Evolutionary conservation across 2,888 invertebrate genomes (phyloP).

Genomic region (Torymus texanus): DNA sequence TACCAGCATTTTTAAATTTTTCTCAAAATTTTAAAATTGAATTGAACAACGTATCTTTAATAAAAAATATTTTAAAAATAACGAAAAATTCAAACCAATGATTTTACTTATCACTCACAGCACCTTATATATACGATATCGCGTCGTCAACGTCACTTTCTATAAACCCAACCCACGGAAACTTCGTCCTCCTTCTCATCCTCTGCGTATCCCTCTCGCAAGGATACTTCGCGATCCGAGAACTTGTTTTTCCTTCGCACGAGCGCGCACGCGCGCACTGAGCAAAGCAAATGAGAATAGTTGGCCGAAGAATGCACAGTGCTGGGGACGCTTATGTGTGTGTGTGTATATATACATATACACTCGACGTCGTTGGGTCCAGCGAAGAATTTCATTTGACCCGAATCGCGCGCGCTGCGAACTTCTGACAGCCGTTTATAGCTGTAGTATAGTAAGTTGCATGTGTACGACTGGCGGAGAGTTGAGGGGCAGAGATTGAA

Average conservation of each 20-base stretch:
- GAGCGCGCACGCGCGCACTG: neutral
- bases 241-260: conserved; percentile 44
- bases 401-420: conserved; percentile 27
- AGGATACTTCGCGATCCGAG: neutral
- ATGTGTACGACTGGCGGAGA: too few species aligned
- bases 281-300: conserved; percentile 56
- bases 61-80: neutral
- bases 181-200: neutral
- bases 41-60: too few species aligned
- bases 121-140: neutral
- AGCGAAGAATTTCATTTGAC: conserved; percentile 55
- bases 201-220: neutral
- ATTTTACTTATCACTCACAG: neutral
- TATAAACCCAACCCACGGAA: conserved; percentile 2
- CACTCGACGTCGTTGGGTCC: neutral
- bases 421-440: neutral
- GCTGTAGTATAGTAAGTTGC: neutral
- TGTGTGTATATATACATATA: neutral
- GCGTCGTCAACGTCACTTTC: conserved; percentile 3
- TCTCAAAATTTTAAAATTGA: too few species aligned
- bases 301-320: conserved; percentile 49
- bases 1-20: too few species aligned
- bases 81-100: neutral
- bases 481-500: too few species aligned
- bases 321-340: neutral